Base-by-base conservation (phyloP, 2,113 vertebrate genomes). In the Fulica atra region DNA sequence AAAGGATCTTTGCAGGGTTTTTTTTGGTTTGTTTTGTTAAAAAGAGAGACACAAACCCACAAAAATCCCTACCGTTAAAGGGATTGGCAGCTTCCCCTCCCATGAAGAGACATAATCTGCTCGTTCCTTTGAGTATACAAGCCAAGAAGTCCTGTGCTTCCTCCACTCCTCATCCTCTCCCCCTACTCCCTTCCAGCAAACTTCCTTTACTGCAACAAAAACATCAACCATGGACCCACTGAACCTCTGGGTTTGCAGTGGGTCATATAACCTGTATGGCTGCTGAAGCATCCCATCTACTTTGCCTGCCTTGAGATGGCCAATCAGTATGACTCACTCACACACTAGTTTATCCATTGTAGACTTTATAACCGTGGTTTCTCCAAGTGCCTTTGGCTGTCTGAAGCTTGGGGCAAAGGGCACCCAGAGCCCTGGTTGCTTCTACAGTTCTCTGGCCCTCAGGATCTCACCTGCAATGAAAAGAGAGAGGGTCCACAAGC, bases 21-120 rank as follows among this genome's bases (percentile, higher is more conserved):
- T 28, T 14, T 51, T 51, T 9, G 7, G 7, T 13, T 77, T 35
- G 3, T 2, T 9, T 40, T 36, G 20, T 40, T 16, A 46, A 42
- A 35, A 28, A 14, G 7, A 25, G 36, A 17, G 13, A 17, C 33
- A 70, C 4, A 11, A 46, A 14, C 28, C 53, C 59, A n/a, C 7
- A 56, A 50, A 24, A 1, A 0, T 0, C 6, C 10, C 16, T 57
- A n/a, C 25, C 11, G 42, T n/a, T 42, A 18, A 87, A 53, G 8
- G 36, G 18, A 19, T 54, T 65, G 5, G 7, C 64, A 57, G 17
- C 35, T 63, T 78, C 18, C 19, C n/a, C 29, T 35, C 10, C 31
- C 26, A 36, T 10, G 33, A 51, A 71, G 19, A 42, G 14, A 9
- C 16, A 66, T 70, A 6, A 33, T 68, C 35, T 81, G 48, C 19